Conservation (phyloP, 2,888 invertebrate species). For the Prosopocoilus inquinatus region DNA sequence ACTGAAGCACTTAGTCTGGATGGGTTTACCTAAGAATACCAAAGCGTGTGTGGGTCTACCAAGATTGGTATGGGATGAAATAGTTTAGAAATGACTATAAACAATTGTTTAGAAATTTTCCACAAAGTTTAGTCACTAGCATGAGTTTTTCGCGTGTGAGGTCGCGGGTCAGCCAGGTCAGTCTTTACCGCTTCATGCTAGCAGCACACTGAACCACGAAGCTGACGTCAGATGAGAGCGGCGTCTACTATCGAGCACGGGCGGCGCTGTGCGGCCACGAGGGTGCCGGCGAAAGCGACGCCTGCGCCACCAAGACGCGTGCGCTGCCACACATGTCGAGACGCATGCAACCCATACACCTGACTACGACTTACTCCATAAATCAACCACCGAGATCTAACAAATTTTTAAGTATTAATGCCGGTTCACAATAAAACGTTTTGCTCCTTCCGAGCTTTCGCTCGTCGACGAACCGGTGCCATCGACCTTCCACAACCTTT, state of each 20-base stretch:
- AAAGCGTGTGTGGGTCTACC: constrained; percentile 9
- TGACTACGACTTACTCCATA: constrained; percentile 23
- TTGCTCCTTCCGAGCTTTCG: too few relatives aligned
- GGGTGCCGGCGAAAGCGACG: constrained; percentile 44
- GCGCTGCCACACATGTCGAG: constrained; percentile 30
- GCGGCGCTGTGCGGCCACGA: constrained; percentile 47
- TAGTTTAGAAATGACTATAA: not conserved
- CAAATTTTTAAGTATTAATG: not conserved
- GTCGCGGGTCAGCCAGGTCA: constrained; percentile 41
- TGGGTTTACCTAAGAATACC: constrained; percentile 1
- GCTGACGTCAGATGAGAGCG: constrained; percentile 47
- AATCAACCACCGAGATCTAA: constrained; percentile 29
- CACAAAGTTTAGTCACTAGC: constrained; percentile 18
- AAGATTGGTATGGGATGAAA: not conserved
- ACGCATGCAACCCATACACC: constrained; percentile 32
- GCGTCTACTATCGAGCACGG: constrained; percentile 50
- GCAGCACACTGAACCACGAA: constrained; percentile 45
- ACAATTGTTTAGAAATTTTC: too few relatives aligned
- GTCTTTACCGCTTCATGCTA: constrained; percentile 49
- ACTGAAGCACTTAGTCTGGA: constrained; percentile 18
- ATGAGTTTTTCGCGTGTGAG: constrained; percentile 27
- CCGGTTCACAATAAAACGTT: too few relatives aligned
- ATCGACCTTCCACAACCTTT: too few relatives aligned
- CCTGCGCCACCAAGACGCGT: constrained; percentile 41
- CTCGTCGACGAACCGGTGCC: too few relatives aligned